phyloP scores from a whole-genome alignment of 2,888 invertebrate genomes.

The Allygus modestus region DNA sequence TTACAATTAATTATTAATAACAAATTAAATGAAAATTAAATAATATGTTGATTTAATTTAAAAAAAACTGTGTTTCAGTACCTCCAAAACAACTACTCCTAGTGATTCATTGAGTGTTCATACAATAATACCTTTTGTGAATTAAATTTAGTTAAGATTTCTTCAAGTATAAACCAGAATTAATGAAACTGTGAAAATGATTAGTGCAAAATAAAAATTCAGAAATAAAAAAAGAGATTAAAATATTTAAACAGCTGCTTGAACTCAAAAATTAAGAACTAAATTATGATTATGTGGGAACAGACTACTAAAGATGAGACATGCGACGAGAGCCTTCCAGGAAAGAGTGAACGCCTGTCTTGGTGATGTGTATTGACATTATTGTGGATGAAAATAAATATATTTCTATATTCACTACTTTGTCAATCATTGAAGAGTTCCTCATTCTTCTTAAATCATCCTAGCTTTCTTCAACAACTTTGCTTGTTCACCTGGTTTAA shows the following conservation, averaged over 20 bases:
- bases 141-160: neutral
- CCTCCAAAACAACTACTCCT: neutral
- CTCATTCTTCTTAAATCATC: no score
- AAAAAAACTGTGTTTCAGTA: conserved; percentile 16
- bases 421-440: no score
- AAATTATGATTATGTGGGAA: conserved; percentile 4
- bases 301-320: conserved; percentile 8
- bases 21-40: neutral
- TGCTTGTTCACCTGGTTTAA: no score
- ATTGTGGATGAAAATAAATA: neutral
- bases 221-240: neutral
- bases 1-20: neutral
- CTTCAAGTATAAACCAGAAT: neutral
- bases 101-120: neutral
- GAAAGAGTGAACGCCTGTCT: conserved; percentile 38
- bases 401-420: neutral
- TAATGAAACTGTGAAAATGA: neutral
- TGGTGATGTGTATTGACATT: neutral
- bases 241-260: neutral
- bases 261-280: neutral
- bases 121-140: conserved; percentile 18
- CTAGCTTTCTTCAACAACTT: no score
- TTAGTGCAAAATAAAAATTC: neutral
- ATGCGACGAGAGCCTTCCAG: conserved; percentile 17
- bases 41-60: neutral